These are phyloP conservation scores for Cyprinodon diabolis DNA, from an alignment of 2,797 vertebrate genomes.

Conservation along the genomic window DNA sequence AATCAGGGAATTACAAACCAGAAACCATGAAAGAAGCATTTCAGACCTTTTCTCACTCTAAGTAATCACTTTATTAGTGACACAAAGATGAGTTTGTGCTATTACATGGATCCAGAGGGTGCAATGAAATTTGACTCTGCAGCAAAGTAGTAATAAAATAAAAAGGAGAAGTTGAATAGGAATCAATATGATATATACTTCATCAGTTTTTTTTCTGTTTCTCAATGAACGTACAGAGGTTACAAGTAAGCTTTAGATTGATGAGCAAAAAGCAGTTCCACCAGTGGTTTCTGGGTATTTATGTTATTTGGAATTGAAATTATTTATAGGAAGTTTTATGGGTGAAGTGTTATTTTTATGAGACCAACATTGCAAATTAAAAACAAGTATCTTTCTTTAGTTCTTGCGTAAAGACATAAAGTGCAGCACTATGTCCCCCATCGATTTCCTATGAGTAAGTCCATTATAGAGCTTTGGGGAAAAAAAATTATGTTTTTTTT, in stretches of 20 bases:
- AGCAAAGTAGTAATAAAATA: slow-evolving; percentile 76
- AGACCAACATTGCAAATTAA: background rate
- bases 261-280: slow-evolving; percentile 5
- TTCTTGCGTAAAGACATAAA: background rate
- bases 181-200: slow-evolving; percentile 58
- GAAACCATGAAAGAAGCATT: slow-evolving; percentile 70
- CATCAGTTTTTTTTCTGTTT: slow-evolving; percentile 30
- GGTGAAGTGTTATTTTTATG: background rate
- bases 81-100: slow-evolving; percentile 85
- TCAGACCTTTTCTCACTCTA: slow-evolving; percentile 71
- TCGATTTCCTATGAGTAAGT: background rate
- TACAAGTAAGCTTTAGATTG: slow-evolving; percentile 25
- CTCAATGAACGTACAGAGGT: background rate
- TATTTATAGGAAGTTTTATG: background rate
- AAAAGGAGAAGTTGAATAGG: slow-evolving; percentile 49
- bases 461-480: background rate
- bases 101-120: slow-evolving; percentile 83
- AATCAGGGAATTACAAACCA: slow-evolving; percentile 71
- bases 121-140: slow-evolving; percentile 86
- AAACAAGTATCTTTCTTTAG: background rate
- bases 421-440: background rate
- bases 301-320: background rate
- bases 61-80: slow-evolving; percentile 81
- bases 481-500: background rate
- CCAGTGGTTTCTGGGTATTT: background rate